Base-by-base conservation (phyloP, 1,140 invertebrate genomes). In the Hirudo medicinalis region DNA sequence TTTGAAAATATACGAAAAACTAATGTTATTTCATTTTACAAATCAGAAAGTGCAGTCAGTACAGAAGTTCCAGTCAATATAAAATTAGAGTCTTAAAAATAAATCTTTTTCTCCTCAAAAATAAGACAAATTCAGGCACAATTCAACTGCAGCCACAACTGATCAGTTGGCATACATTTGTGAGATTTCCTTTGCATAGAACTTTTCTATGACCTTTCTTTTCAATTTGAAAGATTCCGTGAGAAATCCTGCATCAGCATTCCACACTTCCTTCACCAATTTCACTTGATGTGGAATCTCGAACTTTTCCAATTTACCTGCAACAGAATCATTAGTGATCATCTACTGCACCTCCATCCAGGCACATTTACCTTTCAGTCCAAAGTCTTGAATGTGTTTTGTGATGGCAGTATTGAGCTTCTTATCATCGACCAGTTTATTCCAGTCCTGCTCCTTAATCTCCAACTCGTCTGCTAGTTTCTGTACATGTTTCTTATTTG, bases 221-320 rank as follows among this genome's bases (percentile, higher is more conserved):
- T 95, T 95, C 75, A 98, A 85, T 84, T 98, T 98, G 81, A 97
- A 92, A 63, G 95, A 94, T 75, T 96, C 95, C 19, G 95, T 98
- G 6, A 87, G 92, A 20, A 98, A 86, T 60, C 93, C 94, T 86
- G 90, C 91, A 79, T 95, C 93, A 0, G 94, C 92, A 0, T 92
- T 91, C 95, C 95, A 98, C 60, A 91, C 88, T 77, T 97, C 94
- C 29, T 88, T 84, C 76, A 89, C 89, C 25, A 99, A 82, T 80
- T 90, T 91, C 11, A 97, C 87, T 5, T 89, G 91, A n/a, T 88
- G 87, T 0, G 95, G 95, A 69, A 96, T 88, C 83, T 97, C 94
- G 80, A 90, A 94, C 76, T 88, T 91, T 79, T 93, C 78, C 32
- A 85, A 77, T 71, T 79, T 80, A 29, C 77, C 80, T 80, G 75